Base-by-base conservation (phyloP, 2,888 invertebrate species). In the Tetrapedia diversipes region DNA sequence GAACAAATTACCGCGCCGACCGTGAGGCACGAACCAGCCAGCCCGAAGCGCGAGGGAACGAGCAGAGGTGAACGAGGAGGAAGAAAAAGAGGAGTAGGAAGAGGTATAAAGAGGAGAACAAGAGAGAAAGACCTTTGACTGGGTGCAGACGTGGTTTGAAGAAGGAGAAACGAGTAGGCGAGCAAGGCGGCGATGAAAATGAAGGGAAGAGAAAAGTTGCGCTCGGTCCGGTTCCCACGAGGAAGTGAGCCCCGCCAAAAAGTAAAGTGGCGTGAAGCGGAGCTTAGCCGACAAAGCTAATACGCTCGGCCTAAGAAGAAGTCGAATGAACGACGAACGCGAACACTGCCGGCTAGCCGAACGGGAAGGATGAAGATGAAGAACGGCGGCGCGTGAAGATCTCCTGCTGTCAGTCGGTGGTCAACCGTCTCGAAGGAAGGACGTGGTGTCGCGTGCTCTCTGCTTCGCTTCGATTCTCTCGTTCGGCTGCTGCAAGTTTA, bases 331-430 rank as follows among this genome's bases (percentile, higher is more conserved):
- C 69, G 80, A 80, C 72, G 61, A 66, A 54, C 80, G 80, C 72
- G 61, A 66, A 54, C 80, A 66, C 73, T 67, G 77, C 59, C 75
- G 72, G 77, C 73, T 75, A 68, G 71, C 72, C 69, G 84, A 77
- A 85, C 75, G 67, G 83, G 82, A 88, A 89, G 90, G 90, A 90
- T 87, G 89, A 91, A 90, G 89, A 90, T 91, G 90, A 91, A 88
- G 90, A 90, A 91, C 89, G 88, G 86, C 85, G 86, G 86, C 84
- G 87, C 87, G 86, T 86, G 88, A 89, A 89, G 87, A 90, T 90
- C 88, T 87, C 82, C 79, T 81, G 84, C 87, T 90, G 90, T 91
- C 91, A 91, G 91, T 91, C 89, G 90, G 89, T 91, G 89, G 86
- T 89, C 87, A 90, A 87, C 91, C 91, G 89, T 90, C 89, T 86